Evolutionary conservation across 2,113 vertebrate genomes (phyloP), one percentile per base, ranked within the genome.

Genomic region (Mastomys coucha): DNA sequence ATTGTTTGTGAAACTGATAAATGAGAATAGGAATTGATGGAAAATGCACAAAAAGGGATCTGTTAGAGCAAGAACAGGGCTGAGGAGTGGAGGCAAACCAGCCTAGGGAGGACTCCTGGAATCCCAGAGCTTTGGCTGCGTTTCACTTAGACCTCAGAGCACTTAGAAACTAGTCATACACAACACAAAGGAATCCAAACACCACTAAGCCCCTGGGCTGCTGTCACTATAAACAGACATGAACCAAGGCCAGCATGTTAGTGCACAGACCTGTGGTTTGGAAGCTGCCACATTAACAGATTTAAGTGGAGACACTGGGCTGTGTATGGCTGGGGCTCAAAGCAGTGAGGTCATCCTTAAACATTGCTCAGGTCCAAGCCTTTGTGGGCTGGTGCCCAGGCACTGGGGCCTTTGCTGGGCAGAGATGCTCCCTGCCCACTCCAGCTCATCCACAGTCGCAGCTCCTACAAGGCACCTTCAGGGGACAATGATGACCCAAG

Each of bases 131-230:
- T 60, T 22, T 31, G 24, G 33, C 24, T 63, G 56, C 28, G 13
- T 5, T 16, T 84, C n/a, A 42, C n/a, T n/a, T n/a, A n/a, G n/a
- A n/a, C n/a, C 56, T 14, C 24, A 63, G 56, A 63, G 56, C 39
- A 63, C 36, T 84, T 84, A 42, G 81, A 60, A 60, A 42, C n/a
- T 63, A 82, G 56, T 82, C 80, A 28, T 26, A 82, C 80, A 82
- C 39, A 60, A 16, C 53, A 82, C 20, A 60, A 60, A 60, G 24
- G 36, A 28, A 24, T 28, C 24, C 56, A 42, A 60, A 16, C 56
- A 60, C 81, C 56, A 26, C 5, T 8, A 58, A 26, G 81, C 3
- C 58, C 20, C 58, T 22, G 28, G 81, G 56, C 81, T 14, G 22
- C 22, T 60, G 56, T 26, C 80, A 39, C n/a, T 28, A 14, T 76